phyloP scores from a whole-genome alignment of 2,888 invertebrate genomes.

The Acanthosepion esculentum region DNA sequence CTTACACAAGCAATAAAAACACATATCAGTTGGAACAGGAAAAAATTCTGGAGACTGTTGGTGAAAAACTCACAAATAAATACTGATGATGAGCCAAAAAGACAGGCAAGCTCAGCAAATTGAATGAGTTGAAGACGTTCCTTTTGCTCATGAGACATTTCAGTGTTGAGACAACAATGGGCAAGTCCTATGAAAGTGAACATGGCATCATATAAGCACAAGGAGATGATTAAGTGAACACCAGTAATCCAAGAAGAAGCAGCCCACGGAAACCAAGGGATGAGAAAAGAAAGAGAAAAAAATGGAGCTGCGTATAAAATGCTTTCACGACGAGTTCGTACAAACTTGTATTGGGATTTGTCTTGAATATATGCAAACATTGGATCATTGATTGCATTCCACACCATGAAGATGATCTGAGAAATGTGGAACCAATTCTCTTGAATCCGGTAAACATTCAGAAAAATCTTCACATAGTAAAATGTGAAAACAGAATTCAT shows the following conservation, averaged over 20 bases:
- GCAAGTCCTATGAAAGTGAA: slow-evolving; percentile 75
- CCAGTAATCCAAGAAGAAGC: slow-evolving; percentile 69
- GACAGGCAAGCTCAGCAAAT: slow-evolving; percentile 65
- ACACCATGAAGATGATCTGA: slow-evolving; percentile 75
- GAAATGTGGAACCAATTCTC: slow-evolving; percentile 75
- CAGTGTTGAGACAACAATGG: slow-evolving; percentile 74
- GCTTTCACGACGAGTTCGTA: slow-evolving; percentile 72
- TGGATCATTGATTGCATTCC: slow-evolving; percentile 77
- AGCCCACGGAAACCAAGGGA: slow-evolving; percentile 73
- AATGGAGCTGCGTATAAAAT: slow-evolving; percentile 75
- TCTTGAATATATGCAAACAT: slow-evolving; percentile 75
- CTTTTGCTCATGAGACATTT: slow-evolving; percentile 69
- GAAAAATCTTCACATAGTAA: slow-evolving; percentile 76
- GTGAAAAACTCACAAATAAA: slow-evolving; percentile 68
- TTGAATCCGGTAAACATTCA: slow-evolving; percentile 74
- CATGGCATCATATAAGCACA: slow-evolving; percentile 76
- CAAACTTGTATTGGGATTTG: slow-evolving; percentile 65
- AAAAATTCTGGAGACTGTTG: slow-evolving; percentile 69
- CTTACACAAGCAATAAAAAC: slow-evolving; percentile 67
- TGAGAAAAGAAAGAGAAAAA: slow-evolving; percentile 72
- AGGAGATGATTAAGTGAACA: slow-evolving; percentile 74
- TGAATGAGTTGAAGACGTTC: slow-evolving; percentile 72
- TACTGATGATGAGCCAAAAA: slow-evolving; percentile 64
- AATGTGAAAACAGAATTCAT: slow-evolving; percentile 74
- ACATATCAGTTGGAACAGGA: slow-evolving; percentile 68